Evolutionary conservation across 2,113 vertebrate species (phyloP), one percentile per base, ranked within the genome.

Genomic region (Prionailurus viverrinus): DNA sequence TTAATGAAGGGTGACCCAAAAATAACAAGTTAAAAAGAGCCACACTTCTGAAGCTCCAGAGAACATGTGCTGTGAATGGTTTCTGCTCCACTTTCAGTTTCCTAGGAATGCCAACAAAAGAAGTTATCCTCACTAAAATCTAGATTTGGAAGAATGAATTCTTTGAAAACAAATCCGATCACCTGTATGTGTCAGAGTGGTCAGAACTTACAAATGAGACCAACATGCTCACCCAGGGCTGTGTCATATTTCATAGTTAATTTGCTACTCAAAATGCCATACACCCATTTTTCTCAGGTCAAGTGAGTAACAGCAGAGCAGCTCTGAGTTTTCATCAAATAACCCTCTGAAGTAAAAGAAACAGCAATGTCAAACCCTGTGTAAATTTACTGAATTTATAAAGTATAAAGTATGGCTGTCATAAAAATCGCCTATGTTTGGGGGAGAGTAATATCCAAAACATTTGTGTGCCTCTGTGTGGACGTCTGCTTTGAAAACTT

Each of bases 21-120:
- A 98, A 95, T 97, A 96, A 97, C 85, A 91, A 89, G 71, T 61
- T 96, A 23, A 65, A 93, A 98, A 97, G 95, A 92, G 92, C 91
- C 82, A 2, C 15, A 76, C 88, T 94, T 96, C 86, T 94, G 81
- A 92, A 96, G 92, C 74, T 86, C 55, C 80, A 89, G 31, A 93
- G 88, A 45, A 82, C 87, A 96, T 1, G 8, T 78, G 81, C 23
- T 96, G 92, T 86, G 61, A 93, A 95, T 74, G 88, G 80, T 80
- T 92, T 83, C 91, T 89, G 97, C 7, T 93, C 96, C 53, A 94
- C 88, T 93, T 98, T 97, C 90, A 80, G 68, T 94, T 80, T 98
- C 94, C 80, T 3, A 95, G 45, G 27, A 79, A 93, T 27, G 48
- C 10, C 63, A 97, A 36, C 84, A 39, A 79, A 82, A 90, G 3